Evolutionary conservation across 2,797 vertebrate species (phyloP).

Genomic region (Sebastes variabilis): DNA sequence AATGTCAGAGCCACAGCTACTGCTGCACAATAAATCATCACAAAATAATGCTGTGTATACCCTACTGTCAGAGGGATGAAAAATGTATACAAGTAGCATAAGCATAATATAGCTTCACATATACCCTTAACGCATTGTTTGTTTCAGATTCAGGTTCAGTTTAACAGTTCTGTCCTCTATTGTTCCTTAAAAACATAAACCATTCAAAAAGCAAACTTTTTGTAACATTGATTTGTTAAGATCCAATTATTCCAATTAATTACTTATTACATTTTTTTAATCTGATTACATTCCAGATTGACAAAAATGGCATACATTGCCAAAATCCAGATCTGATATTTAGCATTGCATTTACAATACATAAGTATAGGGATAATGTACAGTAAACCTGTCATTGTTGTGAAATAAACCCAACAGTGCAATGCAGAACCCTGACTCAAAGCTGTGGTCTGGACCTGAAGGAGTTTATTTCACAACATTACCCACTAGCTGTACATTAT

Average conservation of each 20-base stretch:
- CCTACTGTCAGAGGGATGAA: slow-evolving; percentile 20
- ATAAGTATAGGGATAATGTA: neutral
- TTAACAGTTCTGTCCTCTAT: neutral
- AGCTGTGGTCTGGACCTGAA: no score
- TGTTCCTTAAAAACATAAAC: neutral
- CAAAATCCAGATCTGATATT: neutral
- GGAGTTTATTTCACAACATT: no score
- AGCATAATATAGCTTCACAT: neutral
- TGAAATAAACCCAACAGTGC: no score
- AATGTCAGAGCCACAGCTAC: slow-evolving; percentile 8
- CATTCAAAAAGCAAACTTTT: neutral
- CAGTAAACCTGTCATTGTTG: no score
- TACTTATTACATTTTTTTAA: neutral
- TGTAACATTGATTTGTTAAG: no score
- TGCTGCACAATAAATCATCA: slow-evolving; percentile 22
- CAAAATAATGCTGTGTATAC: neutral
- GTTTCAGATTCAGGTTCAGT: neutral
- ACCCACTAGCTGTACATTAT: no score
- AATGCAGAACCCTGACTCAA: no score
- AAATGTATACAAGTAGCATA: slow-evolving; percentile 3
- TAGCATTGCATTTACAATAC: neutral
- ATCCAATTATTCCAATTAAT: neutral
- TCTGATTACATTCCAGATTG: neutral
- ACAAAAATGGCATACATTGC: neutral
- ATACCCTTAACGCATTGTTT: slow-evolving; percentile 21